Percentiles rank a stretch among this genome's conserved stretches.
Evolutionary conservation across 2,113 vertebrate genomes (phyloP).

Genomic region (Semicossyphus pulcher): DNA sequence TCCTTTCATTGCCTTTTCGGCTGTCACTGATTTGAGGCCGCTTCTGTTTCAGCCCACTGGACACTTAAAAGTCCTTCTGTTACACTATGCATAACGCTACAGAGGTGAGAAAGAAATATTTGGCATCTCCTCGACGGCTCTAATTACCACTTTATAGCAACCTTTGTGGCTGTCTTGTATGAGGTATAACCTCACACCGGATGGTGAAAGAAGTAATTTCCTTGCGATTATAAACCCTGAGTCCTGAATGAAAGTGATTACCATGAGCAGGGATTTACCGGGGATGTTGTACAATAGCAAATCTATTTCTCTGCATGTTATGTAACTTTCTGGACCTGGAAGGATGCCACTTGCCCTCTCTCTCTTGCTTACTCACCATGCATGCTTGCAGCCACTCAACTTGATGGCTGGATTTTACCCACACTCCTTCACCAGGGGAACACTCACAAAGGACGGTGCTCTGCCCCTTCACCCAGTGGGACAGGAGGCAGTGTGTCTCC

Average conservation of each 20-base stretch:
- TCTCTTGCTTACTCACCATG: not conserved
- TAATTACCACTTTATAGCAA: constrained; percentile 11
- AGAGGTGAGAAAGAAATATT: not conserved
- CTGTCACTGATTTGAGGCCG: not conserved
- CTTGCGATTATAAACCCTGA: constrained; percentile 20
- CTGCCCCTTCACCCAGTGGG: not conserved
- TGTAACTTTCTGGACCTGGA: constrained; percentile 36
- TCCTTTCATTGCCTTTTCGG: constrained; percentile 2
- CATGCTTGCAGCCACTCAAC: not conserved
- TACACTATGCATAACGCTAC: not conserved
- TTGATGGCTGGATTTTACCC: constrained; percentile 6
- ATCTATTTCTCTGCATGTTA: constrained; percentile 42
- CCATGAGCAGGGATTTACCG: constrained; percentile 30
- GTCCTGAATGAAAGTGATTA: constrained; percentile 51
- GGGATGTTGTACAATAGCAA: constrained; percentile 39
- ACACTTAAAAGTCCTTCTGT: not conserved
- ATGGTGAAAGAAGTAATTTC: constrained; percentile 39
- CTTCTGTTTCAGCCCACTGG: not conserved
- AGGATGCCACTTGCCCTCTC: constrained; percentile 19
- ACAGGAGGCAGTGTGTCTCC: constrained; percentile 9
- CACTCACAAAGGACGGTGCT: not conserved
- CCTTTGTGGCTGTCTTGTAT: constrained; percentile 4
- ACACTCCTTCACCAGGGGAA: not conserved
- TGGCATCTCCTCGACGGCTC: not conserved
- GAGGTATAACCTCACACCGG: not conserved